These are phyloP conservation scores for Campoplex capitator DNA, from an alignment of 2,888 invertebrate species.

Conservation along the genomic window DNA sequence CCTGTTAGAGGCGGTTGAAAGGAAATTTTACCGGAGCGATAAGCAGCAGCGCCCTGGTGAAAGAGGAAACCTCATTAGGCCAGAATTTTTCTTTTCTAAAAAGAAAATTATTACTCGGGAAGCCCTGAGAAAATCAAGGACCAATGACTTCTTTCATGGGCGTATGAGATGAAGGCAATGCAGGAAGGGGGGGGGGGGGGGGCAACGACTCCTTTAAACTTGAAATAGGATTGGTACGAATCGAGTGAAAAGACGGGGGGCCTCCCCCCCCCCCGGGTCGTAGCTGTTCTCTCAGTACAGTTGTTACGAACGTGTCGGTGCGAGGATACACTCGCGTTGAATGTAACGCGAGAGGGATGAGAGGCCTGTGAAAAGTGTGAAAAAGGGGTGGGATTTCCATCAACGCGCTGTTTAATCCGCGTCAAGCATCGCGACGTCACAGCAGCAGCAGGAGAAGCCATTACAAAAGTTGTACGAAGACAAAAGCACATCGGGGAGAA, in stretches of 20 bases:
- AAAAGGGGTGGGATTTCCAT: background rate
- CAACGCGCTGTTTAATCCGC: slow-evolving; percentile 35
- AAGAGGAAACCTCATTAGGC: slow-evolving; percentile 48
- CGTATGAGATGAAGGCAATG: background rate
- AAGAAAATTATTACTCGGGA: slow-evolving; percentile 3
- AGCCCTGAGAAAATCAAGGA: slow-evolving; percentile 50
- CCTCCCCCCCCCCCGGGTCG: too few species aligned
- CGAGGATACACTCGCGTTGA: background rate
- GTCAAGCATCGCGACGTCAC: slow-evolving; percentile 7
- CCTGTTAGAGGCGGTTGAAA: background rate
- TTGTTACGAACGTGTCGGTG: background rate
- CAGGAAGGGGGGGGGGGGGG: too few species aligned
- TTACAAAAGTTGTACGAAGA: slow-evolving; percentile 60
- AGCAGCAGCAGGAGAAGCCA: slow-evolving; percentile 33
- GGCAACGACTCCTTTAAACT: background rate
- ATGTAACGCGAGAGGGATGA: background rate
- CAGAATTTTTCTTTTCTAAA: background rate
- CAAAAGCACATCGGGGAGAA: slow-evolving; percentile 13
- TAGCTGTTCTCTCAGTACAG: too few species aligned
- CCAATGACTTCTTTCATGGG: slow-evolving; percentile 38
- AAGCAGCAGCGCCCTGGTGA: background rate
- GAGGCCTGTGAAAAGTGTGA: background rate
- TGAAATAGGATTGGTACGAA: background rate
- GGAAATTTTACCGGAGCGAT: background rate
- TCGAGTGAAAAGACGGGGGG: background rate